These are phyloP conservation scores for Vesta saturnalis DNA, from an alignment of 2,888 invertebrate genomes.

Conservation along the genomic window DNA sequence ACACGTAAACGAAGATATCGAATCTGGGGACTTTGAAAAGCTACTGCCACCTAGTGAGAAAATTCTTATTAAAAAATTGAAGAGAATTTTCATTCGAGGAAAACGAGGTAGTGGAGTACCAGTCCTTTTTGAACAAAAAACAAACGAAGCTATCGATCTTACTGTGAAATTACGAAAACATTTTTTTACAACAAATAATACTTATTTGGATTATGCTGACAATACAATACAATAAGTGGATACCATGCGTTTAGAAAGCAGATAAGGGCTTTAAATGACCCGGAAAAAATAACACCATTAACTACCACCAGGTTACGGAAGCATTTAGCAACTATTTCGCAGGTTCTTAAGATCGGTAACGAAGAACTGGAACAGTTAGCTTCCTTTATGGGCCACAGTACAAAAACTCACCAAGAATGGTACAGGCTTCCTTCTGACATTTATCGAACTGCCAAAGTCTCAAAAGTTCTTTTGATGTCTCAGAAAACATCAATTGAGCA, in stretches of 20 bases:
- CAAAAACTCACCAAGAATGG: constrained; percentile 34
- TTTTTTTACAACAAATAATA: not conserved
- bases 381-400: not conserved
- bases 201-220: not conserved
- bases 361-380: not conserved
- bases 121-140: constrained; percentile 18
- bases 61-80: constrained; percentile 14
- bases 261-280: not conserved
- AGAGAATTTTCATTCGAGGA: constrained; percentile 19
- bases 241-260: constrained; percentile 3
- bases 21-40: constrained; percentile 17
- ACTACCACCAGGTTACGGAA: not conserved
- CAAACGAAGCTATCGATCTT: constrained; percentile 16
- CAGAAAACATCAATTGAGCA: not conserved
- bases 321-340: constrained; percentile 1
- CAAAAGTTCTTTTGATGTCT: not conserved
- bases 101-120: constrained; percentile 23
- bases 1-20: not conserved
- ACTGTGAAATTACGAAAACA: not conserved
- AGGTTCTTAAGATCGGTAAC: not conserved
- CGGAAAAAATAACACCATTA: not conserved
- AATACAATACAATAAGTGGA: not conserved
- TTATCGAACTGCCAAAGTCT: constrained; percentile 38
- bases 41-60: constrained; percentile 15
- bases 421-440: constrained; percentile 36